A percentile compares a stretch with the other conserved stretches of the same genome.
Evolutionary conservation across 1,140 invertebrate genomes (phyloP).

Genomic region (Neodiprion lecontei): DNA sequence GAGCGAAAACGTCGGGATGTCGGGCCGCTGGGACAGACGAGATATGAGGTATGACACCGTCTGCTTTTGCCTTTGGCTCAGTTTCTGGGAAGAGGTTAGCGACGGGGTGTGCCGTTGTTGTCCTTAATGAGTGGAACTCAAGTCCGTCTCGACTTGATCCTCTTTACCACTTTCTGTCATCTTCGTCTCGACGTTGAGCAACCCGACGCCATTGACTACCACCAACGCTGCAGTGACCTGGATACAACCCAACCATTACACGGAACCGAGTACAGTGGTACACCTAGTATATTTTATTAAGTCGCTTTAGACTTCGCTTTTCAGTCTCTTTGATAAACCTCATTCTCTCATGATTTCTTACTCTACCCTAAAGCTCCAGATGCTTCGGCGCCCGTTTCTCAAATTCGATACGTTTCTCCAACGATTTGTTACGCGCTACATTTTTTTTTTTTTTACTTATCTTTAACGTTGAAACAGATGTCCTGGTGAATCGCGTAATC

Average conservation of each 20-base stretch:
- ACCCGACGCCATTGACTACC: not conserved
- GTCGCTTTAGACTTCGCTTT: not conserved
- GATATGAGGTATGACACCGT: constrained; percentile 45
- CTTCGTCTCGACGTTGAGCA: constrained; percentile 30
- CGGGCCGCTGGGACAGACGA: not conserved
- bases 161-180: constrained; percentile 50
- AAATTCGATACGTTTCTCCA: no score
- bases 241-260: constrained; percentile 46
- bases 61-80: constrained; percentile 42
- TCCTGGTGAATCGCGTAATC: no score
- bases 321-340: not conserved
- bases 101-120: constrained; percentile 43
- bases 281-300: constrained; percentile 4
- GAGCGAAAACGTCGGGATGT: constrained; percentile 25
- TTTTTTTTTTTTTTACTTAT: no score
- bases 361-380: no score
- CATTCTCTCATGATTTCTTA: no score
- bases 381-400: no score
- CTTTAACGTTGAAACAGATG: no score
- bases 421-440: no score
- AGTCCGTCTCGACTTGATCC: constrained; percentile 36
- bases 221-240: constrained; percentile 50
- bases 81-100: constrained; percentile 44
- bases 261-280: not conserved
- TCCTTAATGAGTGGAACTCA: constrained; percentile 51